Evolutionary conservation across 2,888 invertebrate genomes (phyloP), one percentile per base, ranked within the genome.

Genomic region (Drosophila maculinotata): DNA sequence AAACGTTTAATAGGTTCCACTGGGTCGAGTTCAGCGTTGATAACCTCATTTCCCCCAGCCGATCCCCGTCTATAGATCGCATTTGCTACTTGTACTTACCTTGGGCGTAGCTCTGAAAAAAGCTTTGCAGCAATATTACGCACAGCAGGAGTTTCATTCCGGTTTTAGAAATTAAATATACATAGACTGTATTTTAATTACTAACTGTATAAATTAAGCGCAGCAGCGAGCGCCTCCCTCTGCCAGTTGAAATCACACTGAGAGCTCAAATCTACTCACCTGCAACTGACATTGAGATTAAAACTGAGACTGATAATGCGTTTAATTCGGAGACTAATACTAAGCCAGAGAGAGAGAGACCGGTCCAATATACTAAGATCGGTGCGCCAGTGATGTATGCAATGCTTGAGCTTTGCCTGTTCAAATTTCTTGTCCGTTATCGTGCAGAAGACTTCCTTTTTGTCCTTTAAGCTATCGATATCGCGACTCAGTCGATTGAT

Each of bases 21-120:
- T 48, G 62, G 79, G 74, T 85, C 71, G 69, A 79, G 70, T 79
- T 82, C 74, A 79, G 17, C 30, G 47, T 62, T 76, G 84, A 87
- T 87, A 85, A 78, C 62, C 59, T n/a, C n/a, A n/a, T n/a, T 25
- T 9, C n/a, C 28, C 41, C 15, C 14, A 5, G 1, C 2, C 8
- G 15, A n/a, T 3, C 5, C n/a, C 20, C 2, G 4, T 20, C 20
- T 20, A 20, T 3, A 20, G 2, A 20, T 20, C 20, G 20, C 20
- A 2, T 4, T 20, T 20, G 4, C 20, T 3, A 4, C 4, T 20
- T 20, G 20, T 0, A 17, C 76, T 56, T 38, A 66, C 76, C 69
- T 58, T 75, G 75, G 10, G 73, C 62, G n/a, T 57, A 23, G 64
- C 52, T 35, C 8, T 42, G 36, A 10, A 45, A n/a, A 9, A 56